Evolutionary conservation across 2,888 invertebrate species (phyloP), one percentile per base, ranked within the genome.

Genomic region (Thumatha senex): DNA sequence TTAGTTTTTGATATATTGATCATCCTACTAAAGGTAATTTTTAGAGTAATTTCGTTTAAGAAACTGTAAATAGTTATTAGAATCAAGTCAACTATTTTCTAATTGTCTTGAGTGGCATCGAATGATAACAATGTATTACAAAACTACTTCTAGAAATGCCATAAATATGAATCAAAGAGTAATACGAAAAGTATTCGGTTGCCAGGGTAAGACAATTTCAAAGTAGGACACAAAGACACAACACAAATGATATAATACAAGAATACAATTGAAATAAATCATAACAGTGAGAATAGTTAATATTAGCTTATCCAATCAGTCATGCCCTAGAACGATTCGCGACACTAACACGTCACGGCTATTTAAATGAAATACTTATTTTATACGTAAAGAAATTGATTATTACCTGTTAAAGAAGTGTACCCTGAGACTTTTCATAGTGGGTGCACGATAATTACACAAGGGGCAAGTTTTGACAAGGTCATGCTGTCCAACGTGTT

Each of bases 401-500:
- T 43, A 13, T 74, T 82, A 96, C 96, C 96, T 94, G 86, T 97
- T 97, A 78, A 96, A 97, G 89, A 97, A 97, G 82, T 97, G 97
- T 67, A 97, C 95, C 82, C 97, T 92, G 42, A 97, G 92, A 73
- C 96, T 97, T 85, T 97, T 97, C 97, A 97, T 97, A 35, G 96
- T 96, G 34, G 96, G 96, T 47, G 97, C 97, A 61, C 96, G 94
- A 82, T 96, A 97, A 82, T 96, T 96, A 89, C 97, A 97, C 56
- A 97, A 89, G 15, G 97, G 97, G 91, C 97, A 97, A 67, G 96
- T 96, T 89, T 97, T 97, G 53, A 97, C 96, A 80, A 97, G 93
- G 81, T 97, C 97, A 74, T 97, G 96, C 72, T 97, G 97, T 29
- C 97, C 97, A 39, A 97, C 97, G 78, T 97, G 97, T 81, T 97